Evolutionary conservation across 2,113 vertebrate genomes (phyloP).

Genomic region (Tringa solitaria): DNA sequence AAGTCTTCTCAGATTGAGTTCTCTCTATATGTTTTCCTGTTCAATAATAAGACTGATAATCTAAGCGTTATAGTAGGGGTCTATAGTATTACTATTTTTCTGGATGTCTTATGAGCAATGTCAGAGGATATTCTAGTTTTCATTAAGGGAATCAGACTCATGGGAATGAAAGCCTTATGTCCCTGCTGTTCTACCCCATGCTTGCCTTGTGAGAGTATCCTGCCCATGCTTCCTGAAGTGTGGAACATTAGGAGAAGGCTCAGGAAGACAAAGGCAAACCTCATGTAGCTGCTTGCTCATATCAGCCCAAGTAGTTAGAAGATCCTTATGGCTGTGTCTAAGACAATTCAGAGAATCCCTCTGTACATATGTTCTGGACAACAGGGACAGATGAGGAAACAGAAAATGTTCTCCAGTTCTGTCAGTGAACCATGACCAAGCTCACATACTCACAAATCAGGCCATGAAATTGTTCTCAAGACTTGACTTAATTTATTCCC

Average conservation of each 20-base stretch:
- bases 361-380: neutral
- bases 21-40: neutral
- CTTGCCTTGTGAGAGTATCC: accelerated
- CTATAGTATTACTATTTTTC: neutral
- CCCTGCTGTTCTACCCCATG: neutral
- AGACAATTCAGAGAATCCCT: neutral
- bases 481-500: neutral
- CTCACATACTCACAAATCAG: neutral
- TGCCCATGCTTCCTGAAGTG: neutral
- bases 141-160: neutral
- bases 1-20: neutral
- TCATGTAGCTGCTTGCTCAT: neutral
- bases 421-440: neutral
- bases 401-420: neutral
- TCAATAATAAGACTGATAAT: neutral
- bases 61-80: neutral
- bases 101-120: neutral
- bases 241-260: neutral
- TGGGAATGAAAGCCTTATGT: neutral
- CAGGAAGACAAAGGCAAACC: neutral
- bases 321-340: neutral
- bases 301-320: neutral
- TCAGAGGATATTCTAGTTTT: neutral
- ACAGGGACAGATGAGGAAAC: neutral
- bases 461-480: neutral